Base-by-base conservation (phyloP, 2,113 vertebrate species). In the Turdus rufiventris region DNA sequence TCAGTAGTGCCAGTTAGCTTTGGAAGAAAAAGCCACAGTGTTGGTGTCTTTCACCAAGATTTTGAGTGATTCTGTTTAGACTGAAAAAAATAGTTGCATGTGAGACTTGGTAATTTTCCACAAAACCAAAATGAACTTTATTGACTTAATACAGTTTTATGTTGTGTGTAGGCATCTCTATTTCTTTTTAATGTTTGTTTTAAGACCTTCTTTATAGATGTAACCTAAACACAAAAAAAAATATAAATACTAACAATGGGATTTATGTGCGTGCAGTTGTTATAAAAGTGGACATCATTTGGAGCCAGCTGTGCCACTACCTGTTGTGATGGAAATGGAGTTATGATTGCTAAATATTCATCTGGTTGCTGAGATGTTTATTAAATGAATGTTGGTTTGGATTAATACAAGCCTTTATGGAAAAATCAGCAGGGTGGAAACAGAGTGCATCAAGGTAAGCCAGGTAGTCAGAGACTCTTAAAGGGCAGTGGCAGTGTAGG, bases 341-440 rank as follows among this genome's bases (percentile, higher is more conserved):
- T 72, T 71, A 29, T 51, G 68, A 91, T 88, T 76, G 61, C 51
- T 83, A 51, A 33, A 13, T 47, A 65, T 89, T 93, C 47, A 67
- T 70, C 68, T 91, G 28, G 29, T 74, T 74, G 48, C 70, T 84
- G 83, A 88, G 48, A 38, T 60, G 33, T 81, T 84, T 93, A 78
- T 57, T 67, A 81, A 71, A 75, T 67, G 53, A 77, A 48, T 17
- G 20, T 65, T 86, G 29, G 18, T 43, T 81, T 81, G 28, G 43
- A 63, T 74, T 84, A 89, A 47, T 78, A 24, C 42, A 74, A 92
- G 11, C 38, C 18, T 68, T 31, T 45, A 67, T 18, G 50, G 63
- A 94, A 89, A 94, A 95, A 78, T 56, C 53, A 84, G 56, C 65
- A 84, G 86, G 57, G 65, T 78, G 36, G 61, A 71, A 90, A 65